Conservation (phyloP, 2,113 vertebrate species). For the Zapus hudsonius region DNA sequence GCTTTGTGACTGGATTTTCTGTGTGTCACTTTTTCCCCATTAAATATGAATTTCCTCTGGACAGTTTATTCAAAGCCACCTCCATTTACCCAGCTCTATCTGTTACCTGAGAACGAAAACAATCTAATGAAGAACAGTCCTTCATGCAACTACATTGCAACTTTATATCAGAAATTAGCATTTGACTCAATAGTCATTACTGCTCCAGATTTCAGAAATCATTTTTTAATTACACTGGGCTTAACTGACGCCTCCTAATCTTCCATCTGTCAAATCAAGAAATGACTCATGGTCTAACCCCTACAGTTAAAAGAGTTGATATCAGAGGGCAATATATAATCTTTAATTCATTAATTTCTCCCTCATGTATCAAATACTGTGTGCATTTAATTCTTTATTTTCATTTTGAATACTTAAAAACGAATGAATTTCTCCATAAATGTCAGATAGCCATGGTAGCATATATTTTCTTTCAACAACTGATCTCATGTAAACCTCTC, state of each 20-base stretch:
- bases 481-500: not conserved
- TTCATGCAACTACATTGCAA: not conserved
- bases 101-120: slow-evolving; percentile 54
- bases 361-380: slow-evolving; percentile 2
- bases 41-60: slow-evolving; percentile 63
- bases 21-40: slow-evolving; percentile 80
- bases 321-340: not conserved
- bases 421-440: not conserved
- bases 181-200: slow-evolving; percentile 78
- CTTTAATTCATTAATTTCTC: not conserved
- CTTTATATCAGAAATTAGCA: slow-evolving; percentile 75
- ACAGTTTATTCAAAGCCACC: slow-evolving; percentile 75
- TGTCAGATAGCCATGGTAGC: not conserved
- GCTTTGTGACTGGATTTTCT: slow-evolving; percentile 84
- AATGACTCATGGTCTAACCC: slow-evolving; percentile 80
- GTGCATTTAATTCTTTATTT: slow-evolving; percentile 7
- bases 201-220: slow-evolving; percentile 83
- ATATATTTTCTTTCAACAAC: not conserved
- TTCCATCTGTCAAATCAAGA: slow-evolving; percentile 83
- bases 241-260: slow-evolving; percentile 79
- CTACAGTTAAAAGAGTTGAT: slow-evolving; percentile 43
- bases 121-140: slow-evolving; percentile 48
- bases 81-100: slow-evolving; percentile 66
- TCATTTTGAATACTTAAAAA: slow-evolving; percentile 25
- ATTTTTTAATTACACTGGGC: slow-evolving; percentile 82